A percentile compares a stretch with the other conserved stretches of the same genome.
Evolutionary conservation across 2,888 invertebrate genomes (phyloP).

Genomic region (Coenonympha arcania): DNA sequence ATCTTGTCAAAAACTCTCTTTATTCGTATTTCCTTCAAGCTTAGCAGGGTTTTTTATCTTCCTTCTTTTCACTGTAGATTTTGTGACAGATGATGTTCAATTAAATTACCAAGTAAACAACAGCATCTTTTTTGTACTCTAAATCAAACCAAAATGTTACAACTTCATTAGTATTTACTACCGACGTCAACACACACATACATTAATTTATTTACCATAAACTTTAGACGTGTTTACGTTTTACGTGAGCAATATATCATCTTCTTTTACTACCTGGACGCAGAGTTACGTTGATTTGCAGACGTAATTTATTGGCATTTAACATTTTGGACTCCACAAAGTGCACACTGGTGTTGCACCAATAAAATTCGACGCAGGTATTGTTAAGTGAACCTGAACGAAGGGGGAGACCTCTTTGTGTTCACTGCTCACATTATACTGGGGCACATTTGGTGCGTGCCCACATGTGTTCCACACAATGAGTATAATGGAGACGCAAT

Average conservation of each 20-base stretch:
- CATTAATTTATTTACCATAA: neutral
- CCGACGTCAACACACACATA: too few relatives aligned
- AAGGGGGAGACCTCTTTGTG: slow-evolving; percentile 39
- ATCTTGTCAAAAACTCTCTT: too few relatives aligned
- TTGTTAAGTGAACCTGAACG: slow-evolving; percentile 44
- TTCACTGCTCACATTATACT: slow-evolving; percentile 30
- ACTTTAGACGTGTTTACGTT: neutral
- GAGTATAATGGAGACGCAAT: slow-evolving; percentile 63
- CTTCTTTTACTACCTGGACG: neutral
- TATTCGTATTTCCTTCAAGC: too few relatives aligned
- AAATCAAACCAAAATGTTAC: too few relatives aligned
- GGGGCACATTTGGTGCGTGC: slow-evolving; percentile 47
- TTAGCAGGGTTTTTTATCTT: too few relatives aligned
- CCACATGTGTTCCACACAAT: slow-evolving; percentile 53
- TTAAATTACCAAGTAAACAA: too few relatives aligned
- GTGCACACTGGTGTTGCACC: slow-evolving; percentile 39
- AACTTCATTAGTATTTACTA: too few relatives aligned
- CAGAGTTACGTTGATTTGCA: neutral
- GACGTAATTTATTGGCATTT: slow-evolving; percentile 1
- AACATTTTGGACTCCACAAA: slow-evolving; percentile 3
- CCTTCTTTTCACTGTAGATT: too few relatives aligned
- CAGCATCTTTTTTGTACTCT: too few relatives aligned
- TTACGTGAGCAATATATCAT: neutral
- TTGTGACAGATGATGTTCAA: too few relatives aligned
- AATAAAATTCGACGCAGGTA: slow-evolving; percentile 44